Percentiles rank a stretch among this genome's conserved stretches.
Evolutionary conservation across 2,113 vertebrate genomes (phyloP).

Genomic region (Mesitornis unicolor): DNA sequence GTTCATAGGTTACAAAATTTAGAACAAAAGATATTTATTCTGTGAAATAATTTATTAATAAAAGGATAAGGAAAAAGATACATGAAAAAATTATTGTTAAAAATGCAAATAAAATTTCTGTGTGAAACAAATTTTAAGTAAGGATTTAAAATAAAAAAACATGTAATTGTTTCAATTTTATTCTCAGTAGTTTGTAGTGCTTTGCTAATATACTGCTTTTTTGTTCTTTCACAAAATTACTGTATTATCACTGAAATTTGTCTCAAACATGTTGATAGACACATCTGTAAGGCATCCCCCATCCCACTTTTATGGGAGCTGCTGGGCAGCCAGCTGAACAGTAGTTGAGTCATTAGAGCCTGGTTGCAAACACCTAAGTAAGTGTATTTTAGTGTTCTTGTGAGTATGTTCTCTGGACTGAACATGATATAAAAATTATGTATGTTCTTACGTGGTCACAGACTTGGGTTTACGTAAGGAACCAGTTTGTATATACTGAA

Average conservation of each 20-base stretch:
- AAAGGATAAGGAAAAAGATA: background rate
- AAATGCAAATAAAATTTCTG: background rate
- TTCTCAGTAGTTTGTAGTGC: background rate
- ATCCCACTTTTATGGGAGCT: background rate
- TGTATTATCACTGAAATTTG: background rate
- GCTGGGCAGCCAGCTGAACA: background rate
- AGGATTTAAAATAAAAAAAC: background rate
- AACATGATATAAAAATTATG: accelerated
- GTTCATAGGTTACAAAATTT: background rate
- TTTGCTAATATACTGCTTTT: background rate
- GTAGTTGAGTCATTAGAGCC: background rate
- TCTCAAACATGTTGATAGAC: background rate
- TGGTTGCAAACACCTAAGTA: background rate
- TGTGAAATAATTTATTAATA: background rate
- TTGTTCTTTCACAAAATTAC: background rate
- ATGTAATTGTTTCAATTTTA: background rate
- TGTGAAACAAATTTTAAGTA: background rate
- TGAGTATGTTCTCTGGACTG: background rate
- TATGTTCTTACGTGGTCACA: background rate
- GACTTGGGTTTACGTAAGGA: background rate
- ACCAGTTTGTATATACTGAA: background rate
- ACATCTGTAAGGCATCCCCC: background rate
- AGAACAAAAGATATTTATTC: background rate
- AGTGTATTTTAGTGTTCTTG: background rate
- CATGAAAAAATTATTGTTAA: background rate